These are phyloP conservation scores for Eupeodes corollae DNA, from an alignment of 1,140 invertebrate genomes.

Conservation along the genomic window DNA sequence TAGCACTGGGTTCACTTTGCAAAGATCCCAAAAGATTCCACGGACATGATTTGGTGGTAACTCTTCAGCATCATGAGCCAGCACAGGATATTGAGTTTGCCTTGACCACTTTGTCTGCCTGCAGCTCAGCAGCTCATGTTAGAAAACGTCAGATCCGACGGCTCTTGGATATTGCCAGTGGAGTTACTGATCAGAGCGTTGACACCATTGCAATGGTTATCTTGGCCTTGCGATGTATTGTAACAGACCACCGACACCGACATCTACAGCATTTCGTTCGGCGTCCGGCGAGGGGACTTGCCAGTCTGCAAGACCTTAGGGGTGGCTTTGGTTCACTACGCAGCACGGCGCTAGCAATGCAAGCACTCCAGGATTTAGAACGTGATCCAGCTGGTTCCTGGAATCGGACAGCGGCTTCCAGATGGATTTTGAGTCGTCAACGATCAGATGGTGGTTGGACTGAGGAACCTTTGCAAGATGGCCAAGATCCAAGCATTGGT, in stretches of 20 bases:
- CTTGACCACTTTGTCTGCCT: constrained; percentile 53
- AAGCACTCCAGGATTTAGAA: constrained; percentile 62
- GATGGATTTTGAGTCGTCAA: constrained; percentile 61
- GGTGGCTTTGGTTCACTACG: constrained; percentile 74
- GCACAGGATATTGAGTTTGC: constrained; percentile 58
- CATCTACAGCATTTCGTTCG: constrained; percentile 65
- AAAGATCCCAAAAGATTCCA: constrained; percentile 72
- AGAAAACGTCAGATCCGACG: constrained; percentile 64
- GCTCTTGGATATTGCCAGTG: constrained; percentile 62
- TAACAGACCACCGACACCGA: constrained; percentile 69
- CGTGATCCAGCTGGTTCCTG: constrained; percentile 50
- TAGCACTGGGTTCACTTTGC: constrained; percentile 65
- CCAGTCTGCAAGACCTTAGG: constrained; percentile 61
- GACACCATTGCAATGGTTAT: constrained; percentile 77
- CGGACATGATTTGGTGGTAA: constrained; percentile 65
- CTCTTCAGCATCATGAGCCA: constrained; percentile 57
- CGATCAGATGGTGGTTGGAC: constrained; percentile 64
- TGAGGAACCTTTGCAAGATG: constrained; percentile 40
- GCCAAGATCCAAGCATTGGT: constrained; percentile 35
- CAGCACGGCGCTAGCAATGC: constrained; percentile 64
- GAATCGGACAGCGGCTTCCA: constrained; percentile 62
- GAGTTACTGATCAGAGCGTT: constrained; percentile 64
- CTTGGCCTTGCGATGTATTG: constrained; percentile 68
- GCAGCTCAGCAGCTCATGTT: constrained; percentile 68
- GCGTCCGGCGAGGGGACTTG: constrained; percentile 58